Conservation (phyloP, 2,797 vertebrate species). For the Parauchenoglanis ngamensis region DNA sequence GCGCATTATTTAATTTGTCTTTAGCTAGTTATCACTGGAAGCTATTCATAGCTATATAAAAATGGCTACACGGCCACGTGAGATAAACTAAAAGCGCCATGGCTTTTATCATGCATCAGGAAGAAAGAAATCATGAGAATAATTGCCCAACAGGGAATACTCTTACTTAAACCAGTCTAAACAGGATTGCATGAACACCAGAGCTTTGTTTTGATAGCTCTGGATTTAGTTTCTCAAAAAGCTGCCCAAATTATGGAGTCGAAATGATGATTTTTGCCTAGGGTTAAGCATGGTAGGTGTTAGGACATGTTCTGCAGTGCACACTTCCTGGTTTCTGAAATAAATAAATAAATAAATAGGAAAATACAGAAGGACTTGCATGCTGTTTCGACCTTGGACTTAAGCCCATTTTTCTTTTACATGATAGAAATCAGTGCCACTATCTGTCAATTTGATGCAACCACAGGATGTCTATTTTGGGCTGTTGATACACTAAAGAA, state of each 20-base stretch:
- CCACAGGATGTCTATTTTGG: background rate
- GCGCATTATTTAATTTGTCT: background rate
- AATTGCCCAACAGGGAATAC: background rate
- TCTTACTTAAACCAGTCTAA: background rate
- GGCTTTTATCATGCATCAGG: no score
- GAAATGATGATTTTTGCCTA: background rate
- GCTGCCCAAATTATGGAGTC: background rate
- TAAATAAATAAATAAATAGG: no score
- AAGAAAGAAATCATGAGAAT: background rate
- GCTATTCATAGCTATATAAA: background rate
- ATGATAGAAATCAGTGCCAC: background rate
- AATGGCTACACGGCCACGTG: background rate
- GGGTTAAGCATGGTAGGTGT: no score
- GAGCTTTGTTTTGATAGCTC: background rate
- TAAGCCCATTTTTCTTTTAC: background rate
- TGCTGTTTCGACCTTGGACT: background rate
- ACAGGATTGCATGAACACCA: background rate
- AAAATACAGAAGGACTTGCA: background rate
- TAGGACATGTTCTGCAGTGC: background rate
- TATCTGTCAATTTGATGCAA: background rate
- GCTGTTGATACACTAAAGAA: background rate
- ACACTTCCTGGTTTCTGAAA: background rate
- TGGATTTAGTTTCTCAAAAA: background rate
- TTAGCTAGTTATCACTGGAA: background rate
- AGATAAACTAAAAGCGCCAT: background rate